Evolutionary conservation across 2,888 invertebrate species (phyloP).

Genomic region (Coelinius sp.): DNA sequence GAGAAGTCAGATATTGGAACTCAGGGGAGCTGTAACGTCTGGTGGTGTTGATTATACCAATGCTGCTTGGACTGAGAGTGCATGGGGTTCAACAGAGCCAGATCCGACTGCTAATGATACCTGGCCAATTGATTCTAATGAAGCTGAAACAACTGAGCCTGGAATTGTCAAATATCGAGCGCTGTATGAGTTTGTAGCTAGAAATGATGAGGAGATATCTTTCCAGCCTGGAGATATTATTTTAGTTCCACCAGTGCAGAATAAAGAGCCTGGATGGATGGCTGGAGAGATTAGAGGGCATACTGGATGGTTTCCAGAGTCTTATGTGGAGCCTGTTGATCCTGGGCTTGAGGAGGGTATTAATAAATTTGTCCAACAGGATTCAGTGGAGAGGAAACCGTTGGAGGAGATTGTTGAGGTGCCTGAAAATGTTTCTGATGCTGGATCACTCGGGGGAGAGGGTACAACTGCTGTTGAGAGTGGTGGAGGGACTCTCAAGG

Average conservation of each 20-base stretch:
- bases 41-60: slow-evolving; percentile 66
- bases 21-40: slow-evolving; percentile 72
- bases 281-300: slow-evolving; percentile 92
- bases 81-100: slow-evolving; percentile 72
- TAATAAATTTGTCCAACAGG: slow-evolving; percentile 64
- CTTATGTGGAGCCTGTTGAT: slow-evolving; percentile 88
- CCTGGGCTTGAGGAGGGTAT: slow-evolving; percentile 67
- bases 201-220: slow-evolving; percentile 93
- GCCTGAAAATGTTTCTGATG: slow-evolving; percentile 75
- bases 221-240: slow-evolving; percentile 96
- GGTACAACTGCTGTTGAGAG: slow-evolving; percentile 60
- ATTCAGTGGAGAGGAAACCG: slow-evolving; percentile 67
- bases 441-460: slow-evolving; percentile 68
- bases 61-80: slow-evolving; percentile 77
- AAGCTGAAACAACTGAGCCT: slow-evolving; percentile 59
- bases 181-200: slow-evolving; percentile 92
- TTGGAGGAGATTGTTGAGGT: slow-evolving; percentile 83
- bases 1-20: slow-evolving; percentile 72
- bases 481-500: no score
- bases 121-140: slow-evolving; percentile 56
- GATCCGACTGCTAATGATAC: slow-evolving; percentile 60
- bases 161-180: slow-evolving; percentile 85
- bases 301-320: slow-evolving; percentile 97
- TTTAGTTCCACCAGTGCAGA: slow-evolving; percentile 83
- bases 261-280: slow-evolving; percentile 97